Percentiles rank a stretch among this genome's conserved stretches.
Evolutionary conservation across 2,888 invertebrate species (phyloP).

Genomic region (Phortica okadai): DNA sequence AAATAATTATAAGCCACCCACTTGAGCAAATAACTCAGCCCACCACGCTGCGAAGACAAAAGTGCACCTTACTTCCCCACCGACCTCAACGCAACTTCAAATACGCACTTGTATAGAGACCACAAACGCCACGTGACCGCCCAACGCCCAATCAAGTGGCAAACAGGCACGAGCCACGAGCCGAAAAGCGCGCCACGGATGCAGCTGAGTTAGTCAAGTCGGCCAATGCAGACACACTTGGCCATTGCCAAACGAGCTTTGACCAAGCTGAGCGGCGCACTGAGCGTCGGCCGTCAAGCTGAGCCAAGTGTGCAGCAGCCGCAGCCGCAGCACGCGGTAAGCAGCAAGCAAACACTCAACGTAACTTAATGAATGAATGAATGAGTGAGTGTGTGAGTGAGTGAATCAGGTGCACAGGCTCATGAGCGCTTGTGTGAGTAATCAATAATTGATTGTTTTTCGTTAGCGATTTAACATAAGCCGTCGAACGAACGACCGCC

Average conservation of each 20-base stretch:
- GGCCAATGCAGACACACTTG: slow-evolving; percentile 44
- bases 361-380: not conserved
- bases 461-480: not conserved
- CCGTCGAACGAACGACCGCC: not conserved
- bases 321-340: slow-evolving; percentile 29
- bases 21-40: not conserved
- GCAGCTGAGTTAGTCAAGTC: slow-evolving; percentile 53
- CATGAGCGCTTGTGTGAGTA: not conserved
- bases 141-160: slow-evolving; percentile 31
- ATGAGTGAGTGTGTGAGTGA: not conserved
- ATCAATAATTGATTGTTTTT: slow-evolving; percentile 17
- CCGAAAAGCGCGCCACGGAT: not conserved
- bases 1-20: not conserved
- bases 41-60: not conserved
- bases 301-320: slow-evolving; percentile 45
- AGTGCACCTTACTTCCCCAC: slow-evolving; percentile 3
- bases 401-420: not conserved
- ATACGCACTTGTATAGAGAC: slow-evolving; percentile 15
- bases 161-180: slow-evolving; percentile 27
- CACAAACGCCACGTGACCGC: slow-evolving; percentile 31
- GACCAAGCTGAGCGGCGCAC: slow-evolving; percentile 16
- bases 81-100: slow-evolving; percentile 24
- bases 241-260: slow-evolving; percentile 1
- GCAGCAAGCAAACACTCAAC: slow-evolving; percentile 40
- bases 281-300: not conserved